These are phyloP conservation scores for Pseudopipra pipra DNA, from an alignment of 2,113 vertebrate genomes.

Conservation along the genomic window DNA sequence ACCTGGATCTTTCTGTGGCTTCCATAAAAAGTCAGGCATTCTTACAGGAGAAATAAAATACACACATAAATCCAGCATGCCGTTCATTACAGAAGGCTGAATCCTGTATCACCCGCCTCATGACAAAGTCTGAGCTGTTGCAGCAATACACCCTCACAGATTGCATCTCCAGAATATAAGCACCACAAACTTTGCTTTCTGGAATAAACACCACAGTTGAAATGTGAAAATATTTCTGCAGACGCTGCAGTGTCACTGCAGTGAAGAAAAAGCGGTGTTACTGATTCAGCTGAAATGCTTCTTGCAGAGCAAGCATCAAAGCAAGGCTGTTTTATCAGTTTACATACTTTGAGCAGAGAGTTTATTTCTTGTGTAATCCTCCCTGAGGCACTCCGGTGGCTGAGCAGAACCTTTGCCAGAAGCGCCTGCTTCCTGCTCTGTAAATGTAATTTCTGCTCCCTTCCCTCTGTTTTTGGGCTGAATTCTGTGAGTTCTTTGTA, in stretches of 20 bases:
- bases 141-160: background rate
- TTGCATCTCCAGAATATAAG: background rate
- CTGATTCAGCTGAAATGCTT: conserved; percentile 59
- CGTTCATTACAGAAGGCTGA: background rate
- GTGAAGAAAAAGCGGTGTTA: background rate
- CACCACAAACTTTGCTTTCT: conserved; percentile 13
- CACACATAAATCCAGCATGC: background rate
- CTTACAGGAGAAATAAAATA: conserved; percentile 32
- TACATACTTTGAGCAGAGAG: conserved; percentile 48
- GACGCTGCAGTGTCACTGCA: conserved; percentile 1
- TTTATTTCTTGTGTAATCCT: conserved; percentile 60
- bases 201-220: conserved; percentile 9
- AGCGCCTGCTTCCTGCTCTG: conserved; percentile 38
- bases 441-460: conserved; percentile 18
- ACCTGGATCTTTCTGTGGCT: conserved; percentile 12
- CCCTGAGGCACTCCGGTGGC: background rate
- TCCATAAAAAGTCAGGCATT: conserved; percentile 12
- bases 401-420: conserved; percentile 19
- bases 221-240: conserved; percentile 31
- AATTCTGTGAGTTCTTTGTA: background rate
- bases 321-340: conserved; percentile 67
- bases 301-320: conserved; percentile 63
- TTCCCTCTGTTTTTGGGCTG: background rate
- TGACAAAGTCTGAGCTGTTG: background rate
- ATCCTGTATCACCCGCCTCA: background rate